Conservation (phyloP, 2,113 vertebrate genomes). For the Chloebia gouldiae region DNA sequence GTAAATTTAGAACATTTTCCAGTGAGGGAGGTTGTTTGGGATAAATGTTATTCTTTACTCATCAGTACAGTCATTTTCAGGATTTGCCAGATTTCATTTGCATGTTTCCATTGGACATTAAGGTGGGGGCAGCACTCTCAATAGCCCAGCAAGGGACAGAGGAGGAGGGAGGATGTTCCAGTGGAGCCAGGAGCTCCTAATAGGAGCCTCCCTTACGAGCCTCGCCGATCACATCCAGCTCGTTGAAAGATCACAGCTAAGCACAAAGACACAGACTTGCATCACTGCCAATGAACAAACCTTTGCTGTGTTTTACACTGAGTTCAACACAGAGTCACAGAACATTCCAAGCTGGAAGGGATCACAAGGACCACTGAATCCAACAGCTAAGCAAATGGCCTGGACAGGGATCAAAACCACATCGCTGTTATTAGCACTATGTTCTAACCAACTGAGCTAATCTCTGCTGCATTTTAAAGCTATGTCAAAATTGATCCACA, state of each 20-base stretch:
- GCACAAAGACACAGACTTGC: neutral
- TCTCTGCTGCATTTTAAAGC: neutral
- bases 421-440: rapidly evolving
- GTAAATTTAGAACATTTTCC: neutral
- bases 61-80: neutral
- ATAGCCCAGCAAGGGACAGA: neutral
- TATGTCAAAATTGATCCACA: neutral
- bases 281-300: neutral
- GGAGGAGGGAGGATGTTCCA: neutral
- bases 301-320: neutral
- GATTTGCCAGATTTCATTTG: neutral
- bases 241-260: neutral
- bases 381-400: neutral
- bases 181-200: neutral
- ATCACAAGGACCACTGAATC: neutral
- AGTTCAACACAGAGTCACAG: neutral
- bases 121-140: neutral
- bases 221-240: neutral
- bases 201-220: neutral
- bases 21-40: neutral
- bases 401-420: neutral
- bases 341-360: neutral
- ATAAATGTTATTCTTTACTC: neutral
- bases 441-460: neutral
- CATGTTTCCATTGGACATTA: neutral